A percentile compares a stretch with the other conserved stretches of the same genome.
Evolutionary conservation across 2,888 invertebrate species (phyloP).

Genomic region (Magallana nippona): DNA sequence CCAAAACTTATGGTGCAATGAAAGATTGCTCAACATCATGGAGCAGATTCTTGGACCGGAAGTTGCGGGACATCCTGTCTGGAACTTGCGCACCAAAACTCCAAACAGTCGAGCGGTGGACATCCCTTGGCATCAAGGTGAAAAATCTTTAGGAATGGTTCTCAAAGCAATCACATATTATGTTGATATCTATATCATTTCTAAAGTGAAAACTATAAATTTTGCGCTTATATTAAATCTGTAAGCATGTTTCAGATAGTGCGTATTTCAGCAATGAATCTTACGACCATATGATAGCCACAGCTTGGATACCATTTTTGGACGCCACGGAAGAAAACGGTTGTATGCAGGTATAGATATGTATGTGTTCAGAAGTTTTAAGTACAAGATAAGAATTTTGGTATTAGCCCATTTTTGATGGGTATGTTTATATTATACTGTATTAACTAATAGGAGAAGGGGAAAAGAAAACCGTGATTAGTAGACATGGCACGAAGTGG

Average conservation of each 20-base stretch:
- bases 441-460: no score
- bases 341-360: conserved; percentile 71
- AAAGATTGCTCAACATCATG: conserved; percentile 72
- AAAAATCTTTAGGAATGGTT: not conserved
- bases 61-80: conserved; percentile 77
- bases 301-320: conserved; percentile 77
- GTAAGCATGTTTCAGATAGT: conserved; percentile 64
- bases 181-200: not conserved
- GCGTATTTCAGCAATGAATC: conserved; percentile 76
- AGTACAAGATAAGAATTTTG: no score
- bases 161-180: no score
- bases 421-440: no score
- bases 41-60: conserved; percentile 78
- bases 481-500: no score
- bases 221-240: not conserved
- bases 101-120: conserved; percentile 71
- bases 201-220: not conserved
- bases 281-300: conserved; percentile 73
- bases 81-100: conserved; percentile 78
- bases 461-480: no score
- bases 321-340: conserved; percentile 74
- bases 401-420: no score
- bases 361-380: no score
- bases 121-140: conserved; percentile 78
- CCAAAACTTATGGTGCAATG: conserved; percentile 73